A percentile compares a stretch with the other conserved stretches of the same genome.
Conservation (phyloP, 2,888 invertebrate species). For the Cataglyphis cursor region DNA sequence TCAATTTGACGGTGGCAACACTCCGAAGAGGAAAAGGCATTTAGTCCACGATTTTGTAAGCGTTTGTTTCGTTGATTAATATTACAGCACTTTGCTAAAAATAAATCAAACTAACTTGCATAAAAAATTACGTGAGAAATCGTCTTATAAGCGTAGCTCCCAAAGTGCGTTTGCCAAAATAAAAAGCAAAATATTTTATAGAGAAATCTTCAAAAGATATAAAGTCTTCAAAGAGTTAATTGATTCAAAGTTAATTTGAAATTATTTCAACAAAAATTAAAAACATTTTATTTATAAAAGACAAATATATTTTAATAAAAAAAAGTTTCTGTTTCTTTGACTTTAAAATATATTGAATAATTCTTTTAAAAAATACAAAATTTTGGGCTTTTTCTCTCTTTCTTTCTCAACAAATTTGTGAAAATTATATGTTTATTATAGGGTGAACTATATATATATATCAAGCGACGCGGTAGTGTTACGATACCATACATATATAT, state of each 20-base stretch:
- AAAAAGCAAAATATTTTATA: conserved; percentile 10
- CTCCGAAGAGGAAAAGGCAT: conserved; percentile 70
- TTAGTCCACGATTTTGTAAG: conserved; percentile 70
- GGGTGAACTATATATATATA: background rate
- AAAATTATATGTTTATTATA: conserved; percentile 17
- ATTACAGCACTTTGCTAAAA: conserved; percentile 55
- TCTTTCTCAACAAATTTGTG: conserved; percentile 1
- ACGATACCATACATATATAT: too few relatives aligned
- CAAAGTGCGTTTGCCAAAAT: conserved; percentile 68
- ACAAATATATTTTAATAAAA: conserved; percentile 13
- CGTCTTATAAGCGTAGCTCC: conserved; percentile 71
- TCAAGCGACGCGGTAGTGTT: too few relatives aligned
- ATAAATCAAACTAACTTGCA: conserved; percentile 78
- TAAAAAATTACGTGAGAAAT: conserved; percentile 77
- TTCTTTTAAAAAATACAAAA: background rate
- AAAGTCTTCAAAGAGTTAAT: background rate
- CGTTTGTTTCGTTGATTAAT: conserved; percentile 62
- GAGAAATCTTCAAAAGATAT: background rate
- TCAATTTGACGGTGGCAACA: conserved; percentile 66
- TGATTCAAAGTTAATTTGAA: background rate
- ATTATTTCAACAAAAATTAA: background rate
- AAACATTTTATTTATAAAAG: background rate
- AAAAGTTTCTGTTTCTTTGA: background rate
- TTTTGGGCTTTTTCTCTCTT: background rate
- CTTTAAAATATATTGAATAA: background rate